Evolutionary conservation across 1,140 invertebrate species (phyloP).

Genomic region (Trypoxylus dichotomus): DNA sequence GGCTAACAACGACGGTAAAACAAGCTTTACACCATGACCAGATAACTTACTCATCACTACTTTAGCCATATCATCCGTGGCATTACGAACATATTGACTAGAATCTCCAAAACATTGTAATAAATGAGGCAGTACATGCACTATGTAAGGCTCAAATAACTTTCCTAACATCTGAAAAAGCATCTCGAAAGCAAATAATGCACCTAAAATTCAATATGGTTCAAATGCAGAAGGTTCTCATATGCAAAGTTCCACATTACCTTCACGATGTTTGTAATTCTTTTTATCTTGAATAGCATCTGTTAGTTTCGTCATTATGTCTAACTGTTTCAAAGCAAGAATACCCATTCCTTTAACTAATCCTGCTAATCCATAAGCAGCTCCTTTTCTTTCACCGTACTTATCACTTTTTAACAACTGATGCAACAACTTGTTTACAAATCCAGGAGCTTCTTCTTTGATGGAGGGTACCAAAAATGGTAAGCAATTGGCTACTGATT

Average conservation of each 20-base stretch:
- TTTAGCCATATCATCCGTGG: slow-evolving; percentile 92
- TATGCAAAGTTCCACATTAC: slow-evolving; percentile 51
- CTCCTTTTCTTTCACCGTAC: slow-evolving; percentile 94
- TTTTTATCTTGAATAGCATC: slow-evolving; percentile 97
- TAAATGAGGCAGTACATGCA: slow-evolving; percentile 93
- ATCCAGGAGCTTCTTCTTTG: slow-evolving; percentile 83
- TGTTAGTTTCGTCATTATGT: slow-evolving; percentile 93
- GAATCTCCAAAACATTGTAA: slow-evolving; percentile 94
- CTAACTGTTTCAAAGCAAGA: slow-evolving; percentile 89
- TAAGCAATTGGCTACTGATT: slow-evolving; percentile 95
- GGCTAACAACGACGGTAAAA: slow-evolving; percentile 86
- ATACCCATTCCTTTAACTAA: slow-evolving; percentile 96
- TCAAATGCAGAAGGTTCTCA: too few species aligned
- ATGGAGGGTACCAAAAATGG: slow-evolving; percentile 91
- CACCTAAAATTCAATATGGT: slow-evolving; percentile 60
- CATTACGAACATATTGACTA: slow-evolving; percentile 87
- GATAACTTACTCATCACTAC: slow-evolving; percentile 97
- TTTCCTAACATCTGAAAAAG: slow-evolving; percentile 92
- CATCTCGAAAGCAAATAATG: slow-evolving; percentile 97
- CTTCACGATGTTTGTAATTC: slow-evolving; percentile 90
- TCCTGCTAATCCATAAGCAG: slow-evolving; percentile 86
- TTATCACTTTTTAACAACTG: slow-evolving; percentile 90
- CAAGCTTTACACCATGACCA: slow-evolving; percentile 95
- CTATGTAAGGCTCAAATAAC: slow-evolving; percentile 98
- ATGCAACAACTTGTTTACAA: slow-evolving; percentile 86